Base-by-base conservation (phyloP, 1,140 invertebrate species). In the Pseudachorutes palmiensis region DNA sequence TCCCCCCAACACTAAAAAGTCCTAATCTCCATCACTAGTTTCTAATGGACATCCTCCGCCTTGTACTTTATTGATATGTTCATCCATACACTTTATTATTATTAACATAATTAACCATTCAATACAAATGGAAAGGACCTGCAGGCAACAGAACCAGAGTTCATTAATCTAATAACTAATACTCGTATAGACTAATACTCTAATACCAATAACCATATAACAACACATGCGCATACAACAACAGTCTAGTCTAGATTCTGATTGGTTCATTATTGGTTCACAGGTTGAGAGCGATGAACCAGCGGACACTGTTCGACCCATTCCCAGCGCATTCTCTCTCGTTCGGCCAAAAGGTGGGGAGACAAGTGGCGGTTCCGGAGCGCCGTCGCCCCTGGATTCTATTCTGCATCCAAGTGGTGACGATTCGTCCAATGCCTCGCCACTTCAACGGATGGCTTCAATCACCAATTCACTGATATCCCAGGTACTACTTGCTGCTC, bases 381-480 rank as follows among this genome's bases (percentile, higher is more conserved):
- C 72, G 88, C 57, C 71, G 88, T 73, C 72, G 24, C 88, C 89
- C 1, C 79, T 90, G 0, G 91, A 91, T 77, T 85, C 87, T 3
- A 91, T 91, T 72, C 79, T 91, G 71, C 90, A 89, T 60, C 85
- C 88, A 76, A 87, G 86, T 41, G 84, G 86, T 59, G 89, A 91
- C 70, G 90, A 91, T 76, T 83, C 84, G 5, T 87, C 89, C 1
- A 88, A 89, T 1, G 91, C 90, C 1, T 95, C 92, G 76, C 94
- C 95, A 0, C 81, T 98, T 19, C 94, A 97, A 78, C 82, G 94
- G 73, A 98, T 98, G 93, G 94, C 95, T 61, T 96, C 92, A 64
- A 97, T 97, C 70, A 97, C 94, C 29, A 98, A 98, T 76, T 94
- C 93, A 64, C 81, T 97, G 69, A 93, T 95, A 75, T 92, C 93